Evolutionary conservation across 2,113 vertebrate genomes (phyloP).

Genomic region (Bucco capensis): DNA sequence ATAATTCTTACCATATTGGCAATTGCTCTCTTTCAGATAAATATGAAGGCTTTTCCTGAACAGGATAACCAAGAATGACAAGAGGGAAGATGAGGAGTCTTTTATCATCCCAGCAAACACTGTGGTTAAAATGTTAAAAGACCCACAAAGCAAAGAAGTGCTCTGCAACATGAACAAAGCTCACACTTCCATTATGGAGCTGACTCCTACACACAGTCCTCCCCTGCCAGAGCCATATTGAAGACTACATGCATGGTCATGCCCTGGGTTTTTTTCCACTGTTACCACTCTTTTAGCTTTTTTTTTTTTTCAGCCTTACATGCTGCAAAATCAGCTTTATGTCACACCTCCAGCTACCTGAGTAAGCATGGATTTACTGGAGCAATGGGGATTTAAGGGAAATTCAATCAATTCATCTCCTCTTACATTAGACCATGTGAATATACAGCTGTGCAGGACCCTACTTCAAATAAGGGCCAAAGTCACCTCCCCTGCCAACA

Average conservation of each 20-base stretch:
- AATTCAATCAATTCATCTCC: not conserved
- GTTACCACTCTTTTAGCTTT: not conserved
- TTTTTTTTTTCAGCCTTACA: not conserved
- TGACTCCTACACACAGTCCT: not conserved
- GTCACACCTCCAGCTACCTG: not conserved
- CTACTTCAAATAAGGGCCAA: not conserved
- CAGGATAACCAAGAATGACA: not conserved
- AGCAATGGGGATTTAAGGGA: not conserved
- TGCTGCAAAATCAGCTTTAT: not conserved
- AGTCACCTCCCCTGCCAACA: not conserved
- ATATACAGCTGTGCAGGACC: not conserved
- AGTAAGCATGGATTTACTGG: not conserved
- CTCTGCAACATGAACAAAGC: not conserved
- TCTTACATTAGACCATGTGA: not conserved
- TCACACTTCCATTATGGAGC: not conserved
- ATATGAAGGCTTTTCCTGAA: not conserved
- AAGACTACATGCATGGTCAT: not conserved
- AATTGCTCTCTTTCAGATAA: not conserved
- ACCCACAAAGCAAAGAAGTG: not conserved
- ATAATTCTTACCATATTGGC: constrained; percentile 11
- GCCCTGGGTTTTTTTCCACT: not conserved
- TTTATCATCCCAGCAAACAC: not conserved
- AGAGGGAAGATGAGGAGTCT: not conserved
- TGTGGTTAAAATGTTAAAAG: not conserved
- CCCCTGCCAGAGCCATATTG: not conserved